phyloP scores from a whole-genome alignment of 2,113 vertebrate genomes.

The Jacana jacana region DNA sequence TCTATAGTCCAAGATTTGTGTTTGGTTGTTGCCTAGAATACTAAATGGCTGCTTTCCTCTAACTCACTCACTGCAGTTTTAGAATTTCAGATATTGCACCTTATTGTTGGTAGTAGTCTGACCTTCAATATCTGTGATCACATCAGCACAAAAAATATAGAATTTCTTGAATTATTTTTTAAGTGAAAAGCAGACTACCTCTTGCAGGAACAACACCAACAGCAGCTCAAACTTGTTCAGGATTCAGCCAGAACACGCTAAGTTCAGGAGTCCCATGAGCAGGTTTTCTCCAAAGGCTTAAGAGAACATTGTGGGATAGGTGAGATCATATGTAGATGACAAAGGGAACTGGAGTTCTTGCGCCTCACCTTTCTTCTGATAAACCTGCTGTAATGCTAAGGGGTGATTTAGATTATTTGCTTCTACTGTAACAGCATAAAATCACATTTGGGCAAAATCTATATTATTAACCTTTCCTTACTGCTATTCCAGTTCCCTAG shows the following conservation, averaged over 20 bases:
- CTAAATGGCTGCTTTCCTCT: not conserved
- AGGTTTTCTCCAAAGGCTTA: not conserved
- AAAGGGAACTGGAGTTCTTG: not conserved
- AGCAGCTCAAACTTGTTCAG: not conserved
- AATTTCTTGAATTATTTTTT: not conserved
- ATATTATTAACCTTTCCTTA: not conserved
- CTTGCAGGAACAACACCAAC: not conserved
- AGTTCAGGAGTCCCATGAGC: not conserved
- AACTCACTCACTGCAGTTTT: constrained; percentile 19
- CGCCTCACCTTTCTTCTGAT: not conserved
- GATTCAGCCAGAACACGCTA: not conserved
- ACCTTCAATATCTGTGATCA: not conserved
- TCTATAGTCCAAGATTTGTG: not conserved
- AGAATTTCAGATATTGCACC: constrained; percentile 37
- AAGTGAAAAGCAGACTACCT: not conserved
- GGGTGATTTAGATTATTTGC: not conserved
- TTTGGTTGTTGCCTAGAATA: not conserved
- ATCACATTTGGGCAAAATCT: not conserved
- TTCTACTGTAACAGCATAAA: not conserved
- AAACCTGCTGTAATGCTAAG: not conserved
- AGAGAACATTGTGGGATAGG: not conserved
- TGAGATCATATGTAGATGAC: not conserved
- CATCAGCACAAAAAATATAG: not conserved
- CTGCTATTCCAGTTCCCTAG: not conserved
- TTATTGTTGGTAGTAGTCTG: constrained; percentile 5